Evolutionary conservation across 2,888 invertebrate species (phyloP), one percentile per base, ranked within the genome.

Genomic region (Alentia gelatinosa): DNA sequence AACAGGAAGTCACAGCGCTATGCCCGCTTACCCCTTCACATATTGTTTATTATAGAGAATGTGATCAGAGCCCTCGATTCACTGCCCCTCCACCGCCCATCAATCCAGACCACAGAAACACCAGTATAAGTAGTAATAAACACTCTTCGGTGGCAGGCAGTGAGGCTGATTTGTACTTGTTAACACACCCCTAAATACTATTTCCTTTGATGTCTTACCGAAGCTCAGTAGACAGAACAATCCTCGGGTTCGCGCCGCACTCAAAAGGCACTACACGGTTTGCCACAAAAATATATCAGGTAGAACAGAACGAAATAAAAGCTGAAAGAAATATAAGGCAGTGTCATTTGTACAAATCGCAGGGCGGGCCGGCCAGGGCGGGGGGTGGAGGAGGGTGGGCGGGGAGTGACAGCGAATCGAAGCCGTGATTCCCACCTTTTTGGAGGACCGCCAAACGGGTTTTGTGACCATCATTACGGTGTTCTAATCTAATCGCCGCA

Each of bases 401-500:
- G 7, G 19, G 56, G 56, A n/a, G 1, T 56, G 56, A 5, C 56
- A 56, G 56, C 23, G 23, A 56, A 56, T 56, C 23, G 35, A 39
- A 35, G 79, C 79, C 26, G 79, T 79, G 79, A 79, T 79, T 79
- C 37, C 39, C 79, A 39, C 79, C 79, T 79, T 39, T 79, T 39
- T 79, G 79, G 35, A 39, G 5, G 23, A 39, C 9, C 79, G 79
- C 79, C 79, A 39, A 19, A 39, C 35, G 39, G 37, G 79, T 79
- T 79, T 79, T 79, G 79, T 79, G 79, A 26, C 79, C 37, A 35
- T 39, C 79, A 79, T 79, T 79, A 79, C 79, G n/a, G 39, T 39
- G n/a, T 19, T 23, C 79, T 79, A 79, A 79, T 79, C 79, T 79
- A 79, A 79, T 79, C 37, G n/a, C 39, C n/a, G 39, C 39, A 1